phyloP scores from a whole-genome alignment of 2,888 invertebrate species.

The Lasioglossum marginatum region DNA sequence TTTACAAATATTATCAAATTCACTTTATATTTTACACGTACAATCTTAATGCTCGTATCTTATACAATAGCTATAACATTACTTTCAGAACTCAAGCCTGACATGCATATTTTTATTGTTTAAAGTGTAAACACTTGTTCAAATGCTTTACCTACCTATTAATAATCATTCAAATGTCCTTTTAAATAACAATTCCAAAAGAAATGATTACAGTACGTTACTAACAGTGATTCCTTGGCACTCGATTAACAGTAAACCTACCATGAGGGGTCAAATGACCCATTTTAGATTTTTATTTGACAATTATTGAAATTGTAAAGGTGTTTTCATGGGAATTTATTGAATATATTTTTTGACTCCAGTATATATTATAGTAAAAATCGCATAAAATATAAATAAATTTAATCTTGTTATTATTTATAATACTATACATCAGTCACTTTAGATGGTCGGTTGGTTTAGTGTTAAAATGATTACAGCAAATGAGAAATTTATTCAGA shows the following conservation, averaged over 20 bases:
- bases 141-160: background rate
- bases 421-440: too few relatives aligned
- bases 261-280: too few relatives aligned
- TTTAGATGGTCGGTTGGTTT: too few relatives aligned
- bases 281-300: too few relatives aligned
- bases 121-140: background rate
- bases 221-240: background rate
- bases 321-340: too few relatives aligned
- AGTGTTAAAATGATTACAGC: background rate
- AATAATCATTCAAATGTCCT: background rate
- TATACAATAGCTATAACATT: background rate
- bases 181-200: background rate
- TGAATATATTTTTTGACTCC: too few relatives aligned
- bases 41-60: background rate
- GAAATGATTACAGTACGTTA: background rate
- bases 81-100: background rate
- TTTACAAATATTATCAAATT: background rate
- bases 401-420: too few relatives aligned
- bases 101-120: background rate
- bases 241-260: too few relatives aligned
- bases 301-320: too few relatives aligned
- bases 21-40: background rate
- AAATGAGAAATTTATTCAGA: background rate
- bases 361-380: too few relatives aligned
- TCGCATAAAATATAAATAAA: too few relatives aligned